Base-by-base conservation (phyloP, 2,113 vertebrate species). In the Pygoscelis antarcticus region DNA sequence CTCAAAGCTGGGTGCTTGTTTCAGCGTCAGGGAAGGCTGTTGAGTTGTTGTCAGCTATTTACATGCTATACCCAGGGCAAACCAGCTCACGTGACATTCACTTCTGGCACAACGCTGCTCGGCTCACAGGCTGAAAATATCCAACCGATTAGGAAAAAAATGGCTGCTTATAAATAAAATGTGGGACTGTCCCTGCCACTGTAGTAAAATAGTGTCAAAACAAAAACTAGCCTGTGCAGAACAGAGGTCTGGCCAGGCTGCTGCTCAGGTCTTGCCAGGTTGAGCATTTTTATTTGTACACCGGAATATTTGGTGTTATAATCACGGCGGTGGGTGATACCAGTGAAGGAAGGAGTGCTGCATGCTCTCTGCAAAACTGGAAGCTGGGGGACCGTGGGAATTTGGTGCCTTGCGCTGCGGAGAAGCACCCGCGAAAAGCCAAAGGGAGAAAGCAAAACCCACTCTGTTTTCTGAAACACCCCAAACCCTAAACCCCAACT, bases 61-160 rank as follows among this genome's bases (percentile, higher is more conserved):
- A 8, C 81, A 11, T 3, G 57, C 90, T 8, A 40, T 46, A 76
- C 82, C 71, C 79, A 17, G 40, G n/a, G 66, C 10, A 12, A 79
- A 88, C 23, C 1, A 1, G 60, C 64, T 81, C 83, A 81, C 27
- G 25, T 90, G 94, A 47, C 0, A 5, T n/a, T 92, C 38, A 3
- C 76, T 95, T 62, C 88, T 94, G 90, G 91, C 93, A 92, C 87
- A 60, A 55, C 10, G 3, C 84, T 51, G 81, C 83, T 92, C 36
- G 1, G 86, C 91, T 89, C 91, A 6, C 68, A 30, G 91, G 96
- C 92, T 95, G 79, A 89, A 94, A 93, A 94, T 71, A 97, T 40
- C 90, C 60, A 32, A 25, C 26, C 13, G 7, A 58, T 58, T 29
- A 47, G 55, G 76, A 11, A 58, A 92, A 97, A 97, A 84, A 95